These are phyloP conservation scores for Nansenia antarctica DNA, from an alignment of 2,113 vertebrate genomes.

Conservation along the genomic window DNA sequence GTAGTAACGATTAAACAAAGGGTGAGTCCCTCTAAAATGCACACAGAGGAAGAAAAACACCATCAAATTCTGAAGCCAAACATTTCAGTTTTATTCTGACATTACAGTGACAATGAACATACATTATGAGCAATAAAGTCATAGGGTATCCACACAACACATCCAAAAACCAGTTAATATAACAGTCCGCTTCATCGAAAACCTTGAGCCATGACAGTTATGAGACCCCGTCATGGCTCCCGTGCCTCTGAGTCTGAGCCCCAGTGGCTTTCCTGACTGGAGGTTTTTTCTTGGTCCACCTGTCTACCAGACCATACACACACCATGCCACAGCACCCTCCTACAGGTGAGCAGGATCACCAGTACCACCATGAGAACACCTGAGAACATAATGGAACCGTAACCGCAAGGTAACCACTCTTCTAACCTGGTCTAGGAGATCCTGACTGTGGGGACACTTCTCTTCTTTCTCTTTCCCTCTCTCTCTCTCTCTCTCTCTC, in stretches of 20 bases:
- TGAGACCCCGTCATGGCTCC: not conserved
- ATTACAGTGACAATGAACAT: not conserved
- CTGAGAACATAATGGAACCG: conserved; percentile 45
- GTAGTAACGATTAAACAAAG: not conserved
- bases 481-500: no score
- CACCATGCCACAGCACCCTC: conserved; percentile 42
- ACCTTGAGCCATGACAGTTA: conserved; percentile 52
- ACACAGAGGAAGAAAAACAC: not conserved
- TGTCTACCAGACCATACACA: conserved; percentile 44
- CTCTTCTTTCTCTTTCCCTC: no score
- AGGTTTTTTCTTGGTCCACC: not conserved
- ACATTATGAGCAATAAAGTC: not conserved
- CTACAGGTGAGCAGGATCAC: conserved; percentile 43
- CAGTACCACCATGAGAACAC: conserved; percentile 48
- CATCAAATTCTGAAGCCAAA: not conserved
- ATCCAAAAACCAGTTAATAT: conserved; percentile 64
- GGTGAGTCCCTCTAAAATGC: not conserved
- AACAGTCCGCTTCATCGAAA: no score
- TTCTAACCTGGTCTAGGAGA: no score
- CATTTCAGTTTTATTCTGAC: not conserved
- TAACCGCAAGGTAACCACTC: not conserved
- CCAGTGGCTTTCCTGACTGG: not conserved
- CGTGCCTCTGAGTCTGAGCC: not conserved
- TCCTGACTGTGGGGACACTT: no score
- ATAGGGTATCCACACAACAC: not conserved